Conservation (phyloP, 2,888 invertebrate species). For the Drosophila recens region DNA sequence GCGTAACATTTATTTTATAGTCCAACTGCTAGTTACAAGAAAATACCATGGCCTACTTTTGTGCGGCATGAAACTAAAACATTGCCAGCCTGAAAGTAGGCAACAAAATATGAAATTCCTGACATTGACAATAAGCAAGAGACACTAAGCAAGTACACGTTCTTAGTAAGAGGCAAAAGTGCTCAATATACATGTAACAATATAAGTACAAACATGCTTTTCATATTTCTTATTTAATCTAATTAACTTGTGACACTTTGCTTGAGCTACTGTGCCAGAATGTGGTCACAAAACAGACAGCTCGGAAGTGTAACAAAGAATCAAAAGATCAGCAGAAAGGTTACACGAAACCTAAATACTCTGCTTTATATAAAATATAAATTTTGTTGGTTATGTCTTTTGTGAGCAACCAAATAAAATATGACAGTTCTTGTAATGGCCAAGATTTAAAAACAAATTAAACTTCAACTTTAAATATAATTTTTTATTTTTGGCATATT, state of each 20-base stretch:
- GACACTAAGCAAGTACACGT: constrained; percentile 14
- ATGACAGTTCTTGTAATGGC: neutral
- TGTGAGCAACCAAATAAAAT: neutral
- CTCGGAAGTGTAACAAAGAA: neutral
- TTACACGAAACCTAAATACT: neutral
- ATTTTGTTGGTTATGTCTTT: too few relatives aligned
- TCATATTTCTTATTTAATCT: constrained; percentile 69
- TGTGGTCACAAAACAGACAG: constrained; percentile 19
- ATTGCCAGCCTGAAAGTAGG: constrained; percentile 68
- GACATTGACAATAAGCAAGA: constrained; percentile 74
- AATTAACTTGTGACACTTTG: constrained; percentile 78
- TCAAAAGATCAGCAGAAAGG: neutral
- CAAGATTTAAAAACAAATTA: too few relatives aligned
- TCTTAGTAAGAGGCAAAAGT: constrained; percentile 29
- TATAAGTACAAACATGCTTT: constrained; percentile 23
- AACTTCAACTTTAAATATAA: too few relatives aligned
- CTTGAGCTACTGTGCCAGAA: constrained; percentile 78
- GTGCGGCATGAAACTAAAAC: constrained; percentile 39
- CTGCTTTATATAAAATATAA: neutral
- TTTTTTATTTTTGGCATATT: neutral
- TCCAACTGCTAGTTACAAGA: neutral
- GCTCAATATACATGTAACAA: constrained; percentile 46
- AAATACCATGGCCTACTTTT: constrained; percentile 59
- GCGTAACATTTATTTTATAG: constrained; percentile 31
- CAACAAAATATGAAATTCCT: constrained; percentile 42